Conservation (phyloP, 2,113 vertebrate genomes). For the Syngnathus typhle region DNA sequence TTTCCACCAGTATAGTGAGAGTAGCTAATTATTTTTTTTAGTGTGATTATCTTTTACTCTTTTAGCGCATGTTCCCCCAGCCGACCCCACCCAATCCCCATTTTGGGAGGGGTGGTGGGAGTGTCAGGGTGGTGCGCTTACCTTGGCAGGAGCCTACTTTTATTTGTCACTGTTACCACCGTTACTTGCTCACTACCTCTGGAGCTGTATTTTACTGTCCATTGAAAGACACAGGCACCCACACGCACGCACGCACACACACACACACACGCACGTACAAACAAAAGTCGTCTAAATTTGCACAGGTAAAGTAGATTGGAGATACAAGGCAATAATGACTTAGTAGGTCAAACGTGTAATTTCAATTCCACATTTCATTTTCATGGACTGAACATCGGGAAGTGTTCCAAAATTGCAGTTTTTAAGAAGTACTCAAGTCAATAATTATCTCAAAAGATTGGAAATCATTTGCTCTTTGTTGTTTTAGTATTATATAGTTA, state of each 20-base stretch:
- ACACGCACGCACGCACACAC: conserved; percentile 27
- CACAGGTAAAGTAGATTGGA: too few relatives aligned
- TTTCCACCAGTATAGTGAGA: not conserved
- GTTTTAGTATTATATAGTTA: too few relatives aligned
- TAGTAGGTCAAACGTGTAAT: too few relatives aligned
- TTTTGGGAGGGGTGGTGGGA: not conserved
- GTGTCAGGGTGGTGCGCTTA: conserved; percentile 53
- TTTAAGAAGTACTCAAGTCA: too few relatives aligned
- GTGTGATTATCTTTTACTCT: not conserved
- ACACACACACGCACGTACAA: conserved; percentile 21
- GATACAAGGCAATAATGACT: too few relatives aligned
- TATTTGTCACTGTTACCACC: conserved; percentile 48
- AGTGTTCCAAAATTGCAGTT: too few relatives aligned
- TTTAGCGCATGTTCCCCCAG: conserved; percentile 18
- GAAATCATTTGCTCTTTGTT: too few relatives aligned
- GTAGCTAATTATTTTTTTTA: not conserved
- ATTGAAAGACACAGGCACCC: conserved; percentile 20
- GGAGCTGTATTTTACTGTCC: conserved; percentile 38
- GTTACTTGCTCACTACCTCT: conserved; percentile 31
- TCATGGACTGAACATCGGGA: too few relatives aligned
- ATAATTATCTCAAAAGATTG: too few relatives aligned
- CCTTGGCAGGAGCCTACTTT: conserved; percentile 53
- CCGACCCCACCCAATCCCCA: not conserved
- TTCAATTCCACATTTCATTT: too few relatives aligned
- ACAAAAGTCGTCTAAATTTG: not conserved